Percentiles rank a stretch among this genome's conserved stretches.
These are phyloP conservation scores for Dipodomys merriami DNA, from an alignment of 2,113 vertebrate genomes.

Conservation along the genomic window DNA sequence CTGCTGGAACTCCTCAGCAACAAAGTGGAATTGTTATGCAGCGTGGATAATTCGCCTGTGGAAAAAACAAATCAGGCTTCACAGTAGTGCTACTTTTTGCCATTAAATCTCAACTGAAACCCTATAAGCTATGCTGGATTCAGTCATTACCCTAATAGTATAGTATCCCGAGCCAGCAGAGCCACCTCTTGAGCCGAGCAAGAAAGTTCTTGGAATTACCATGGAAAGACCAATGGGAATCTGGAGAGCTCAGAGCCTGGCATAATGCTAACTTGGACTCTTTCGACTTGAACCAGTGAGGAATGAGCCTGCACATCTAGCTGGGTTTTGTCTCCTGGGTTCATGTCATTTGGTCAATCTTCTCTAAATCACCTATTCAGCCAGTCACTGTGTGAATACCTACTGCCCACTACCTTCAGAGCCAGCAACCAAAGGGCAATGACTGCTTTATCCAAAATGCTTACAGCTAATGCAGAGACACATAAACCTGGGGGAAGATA, in stretches of 20 bases:
- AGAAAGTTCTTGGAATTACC: background rate
- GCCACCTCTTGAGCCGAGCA: background rate
- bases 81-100: background rate
- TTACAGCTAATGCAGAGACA: background rate
- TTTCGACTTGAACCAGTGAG: background rate
- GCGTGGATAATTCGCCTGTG: constrained; percentile 38
- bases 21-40: constrained; percentile 42
- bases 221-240: background rate
- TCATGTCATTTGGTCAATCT: background rate
- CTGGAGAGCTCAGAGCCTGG: background rate
- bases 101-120: constrained; percentile 20
- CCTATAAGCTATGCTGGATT: background rate
- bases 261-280: background rate
- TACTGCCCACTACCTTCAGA: background rate
- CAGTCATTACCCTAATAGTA: background rate
- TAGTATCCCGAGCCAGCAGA: background rate
- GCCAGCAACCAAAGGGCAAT: background rate
- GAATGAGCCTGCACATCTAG: background rate
- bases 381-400: background rate
- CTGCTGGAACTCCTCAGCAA: constrained; percentile 55
- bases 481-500: background rate
- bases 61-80: background rate
- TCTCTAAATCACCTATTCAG: background rate
- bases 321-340: background rate
- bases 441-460: background rate